Conservation (phyloP, 2,888 invertebrate species). For the Trichogramma evanescens region DNA sequence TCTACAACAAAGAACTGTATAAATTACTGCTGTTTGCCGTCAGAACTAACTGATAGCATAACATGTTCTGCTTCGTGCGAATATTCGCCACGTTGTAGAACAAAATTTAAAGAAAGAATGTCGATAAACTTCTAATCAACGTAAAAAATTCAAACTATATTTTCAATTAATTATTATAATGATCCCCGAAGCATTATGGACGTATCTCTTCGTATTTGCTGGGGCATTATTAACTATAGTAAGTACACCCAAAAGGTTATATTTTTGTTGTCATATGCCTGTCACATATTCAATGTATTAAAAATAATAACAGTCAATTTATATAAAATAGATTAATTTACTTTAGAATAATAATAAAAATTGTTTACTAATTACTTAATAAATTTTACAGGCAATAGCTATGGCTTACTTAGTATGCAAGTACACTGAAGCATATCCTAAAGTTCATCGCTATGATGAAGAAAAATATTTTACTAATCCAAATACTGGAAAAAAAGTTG, state of each 20-base stretch:
- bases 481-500: slow-evolving; percentile 47
- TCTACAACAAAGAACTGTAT: too few relatives aligned
- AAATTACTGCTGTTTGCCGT: too few relatives aligned
- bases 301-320: too few relatives aligned
- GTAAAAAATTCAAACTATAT: slow-evolving; percentile 1
- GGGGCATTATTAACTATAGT: slow-evolving; percentile 8
- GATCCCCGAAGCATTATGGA: slow-evolving; percentile 11
- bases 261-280: not conserved
- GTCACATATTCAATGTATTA: too few relatives aligned
- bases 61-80: too few relatives aligned
- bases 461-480: slow-evolving; percentile 72
- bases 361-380: too few relatives aligned
- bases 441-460: slow-evolving; percentile 60
- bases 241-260: slow-evolving; percentile 15
- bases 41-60: too few relatives aligned
- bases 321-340: too few relatives aligned
- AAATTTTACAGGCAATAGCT: too few relatives aligned
- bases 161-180: not conserved
- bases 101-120: not conserved
- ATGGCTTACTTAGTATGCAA: slow-evolving; percentile 9
- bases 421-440: slow-evolving; percentile 50
- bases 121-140: slow-evolving; percentile 1
- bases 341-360: too few relatives aligned
- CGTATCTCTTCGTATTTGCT: slow-evolving; percentile 4
- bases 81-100: too few relatives aligned